Base-by-base conservation (phyloP, 1,140 invertebrate species). In the Pseudobourletiella spinata region DNA sequence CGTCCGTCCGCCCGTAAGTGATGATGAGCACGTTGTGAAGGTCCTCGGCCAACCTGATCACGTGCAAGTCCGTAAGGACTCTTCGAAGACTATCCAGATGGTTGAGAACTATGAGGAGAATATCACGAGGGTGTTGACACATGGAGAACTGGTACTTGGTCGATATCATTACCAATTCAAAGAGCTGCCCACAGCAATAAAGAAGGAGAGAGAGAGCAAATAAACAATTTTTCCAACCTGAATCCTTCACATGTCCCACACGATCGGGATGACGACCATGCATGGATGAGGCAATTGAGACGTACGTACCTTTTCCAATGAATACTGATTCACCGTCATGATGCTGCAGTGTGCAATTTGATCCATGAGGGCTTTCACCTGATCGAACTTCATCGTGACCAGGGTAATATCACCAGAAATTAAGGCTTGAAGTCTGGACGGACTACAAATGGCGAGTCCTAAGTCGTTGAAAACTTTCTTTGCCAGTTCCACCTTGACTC, bases 221-320 rank as follows among this genome's bases (percentile, higher is more conserved):
- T n/a, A n/a, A n/a, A n/a, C n/a, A n/a, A n/a, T n/a, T n/a, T n/a
- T n/a, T n/a, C n/a, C n/a, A n/a, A n/a, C n/a, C n/a, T n/a, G n/a
- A n/a, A n/a, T n/a, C n/a, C 6, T 22, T 51, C 1, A 59, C n/a
- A n/a, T n/a, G n/a, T n/a, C n/a, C n/a, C n/a, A n/a, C n/a, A n/a
- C n/a, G n/a, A n/a, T n/a, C n/a, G n/a, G n/a, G n/a, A n/a, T n/a
- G n/a, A n/a, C n/a, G n/a, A n/a, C n/a, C n/a, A n/a, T n/a, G n/a
- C n/a, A n/a, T n/a, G n/a, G n/a, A n/a, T n/a, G n/a, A n/a, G n/a
- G n/a, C n/a, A n/a, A n/a, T n/a, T n/a, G n/a, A n/a, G n/a, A n/a
- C n/a, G n/a, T n/a, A n/a, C n/a, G n/a, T 55, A 69, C 64, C 59
- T 69, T 69, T 46, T 69, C 67, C 62, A 69, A 61, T 20, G 67